Evolutionary conservation across 1,140 invertebrate genomes (phyloP), one percentile per base, ranked within the genome.

Genomic region (Myzus persicae): DNA sequence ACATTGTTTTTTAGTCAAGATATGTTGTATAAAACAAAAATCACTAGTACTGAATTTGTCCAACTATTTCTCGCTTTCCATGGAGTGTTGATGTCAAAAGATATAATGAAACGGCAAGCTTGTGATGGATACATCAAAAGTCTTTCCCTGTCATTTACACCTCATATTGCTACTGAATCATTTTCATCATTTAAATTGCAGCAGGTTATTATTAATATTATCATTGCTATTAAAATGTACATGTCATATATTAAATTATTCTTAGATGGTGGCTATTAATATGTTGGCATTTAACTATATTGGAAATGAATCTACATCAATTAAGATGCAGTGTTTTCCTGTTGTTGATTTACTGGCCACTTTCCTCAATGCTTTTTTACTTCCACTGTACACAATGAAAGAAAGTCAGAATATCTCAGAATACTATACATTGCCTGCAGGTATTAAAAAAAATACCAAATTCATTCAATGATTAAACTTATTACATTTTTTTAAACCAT

Each of bases 141-240:
- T 76, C 96, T 97, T 42, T 96, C 96, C n/a, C 96, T 96, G 20
- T 97, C 97, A 51, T 95, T 98, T 91, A 97, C 97, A 6, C 96
- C 97, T 2, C 96, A 98, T 76, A 96, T 98, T 2, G 97, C 97
- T 0, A 97, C 97, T 0, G 97, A 98, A 94, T 97, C 97, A 94
- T 97, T 98, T 92, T 96, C 96, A 93, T 96, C 96, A 7, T 96
- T 97, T 95, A 97, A 97, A 94, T 95, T 98, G n/a, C 95, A 96
- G 14, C 96, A 96, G 95, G 96, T 90, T 89, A 44, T 38, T 89
- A 54, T 38, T 88, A 42, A 59, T 88, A 44, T 48, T 36, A 18
- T 59, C 26, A 36, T 42, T 54, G 93, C 38, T 94, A 31, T 84
- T n/a, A 36, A 36, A 44, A 67, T 38, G 31, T 67, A n/a, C 36